Evolutionary conservation across 35 echinoderm and acorn worm species (phyloP), one percentile per base, ranked within the genome.

Genomic region (Lytechinus pictus): DNA sequence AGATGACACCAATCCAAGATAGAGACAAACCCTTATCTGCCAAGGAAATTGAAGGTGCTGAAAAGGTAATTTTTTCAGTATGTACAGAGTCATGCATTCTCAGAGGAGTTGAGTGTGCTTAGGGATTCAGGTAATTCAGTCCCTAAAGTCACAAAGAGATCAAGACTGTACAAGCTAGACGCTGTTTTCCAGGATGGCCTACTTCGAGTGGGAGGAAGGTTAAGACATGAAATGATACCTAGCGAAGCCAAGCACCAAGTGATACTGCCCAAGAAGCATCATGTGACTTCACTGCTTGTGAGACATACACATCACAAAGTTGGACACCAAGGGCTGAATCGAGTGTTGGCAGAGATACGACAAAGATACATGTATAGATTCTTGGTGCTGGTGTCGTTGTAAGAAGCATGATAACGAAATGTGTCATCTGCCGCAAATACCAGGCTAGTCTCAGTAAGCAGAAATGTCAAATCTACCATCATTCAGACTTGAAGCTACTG

Each of bases 161-260:
- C 33, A 44, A 44, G 33, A 44, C 33, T 44, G 33, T 44, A 44
- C 33, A 44, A 44, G 33, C 33, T 44, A 44, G 0, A 44, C 2
- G 33, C 33, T 1, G 2, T 44, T 44, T 44, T 44, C 33, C 33
- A 44, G 33, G 92, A 98, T 86, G 97, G 94, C 55, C n/a, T 95
- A 19, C 1, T 98, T 29, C 79, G 91, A 87, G 97, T 98, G 27
- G 96, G 94, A 44, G 96, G 97, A 79, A 95, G 96, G 87, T 33
- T 95, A 1, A 54, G 94, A 27, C 87, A 96, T 92, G 91, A 91
- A 87, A 3, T 13, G 8, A 96, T 98, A 44, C 12, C 95, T 52
- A 52, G 86, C 44, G 89, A 94, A 56, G 92, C 93, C 5, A 96
- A 96, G 92, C 94, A 96, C 28, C 96, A 94, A 87, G 60, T 97